Evolutionary conservation across 2,113 vertebrate species (phyloP), one percentile per base, ranked within the genome.

Genomic region (Neofelis nebulosa): DNA sequence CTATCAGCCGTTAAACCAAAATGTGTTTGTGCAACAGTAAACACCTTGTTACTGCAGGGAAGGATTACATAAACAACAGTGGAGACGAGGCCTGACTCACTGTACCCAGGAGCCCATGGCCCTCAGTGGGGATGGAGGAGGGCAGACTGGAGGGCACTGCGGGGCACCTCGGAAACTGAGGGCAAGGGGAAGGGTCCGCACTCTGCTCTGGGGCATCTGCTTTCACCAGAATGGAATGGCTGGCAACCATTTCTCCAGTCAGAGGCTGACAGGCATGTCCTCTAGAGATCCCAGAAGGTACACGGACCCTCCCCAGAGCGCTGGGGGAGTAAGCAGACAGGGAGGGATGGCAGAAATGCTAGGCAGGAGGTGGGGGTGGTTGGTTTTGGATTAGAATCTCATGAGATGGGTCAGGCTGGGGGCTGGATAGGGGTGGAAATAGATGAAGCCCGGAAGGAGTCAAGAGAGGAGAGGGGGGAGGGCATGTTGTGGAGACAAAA

Each of bases 11-110:
- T 99, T 99, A 99, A 99, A 99, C 98, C 98, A 98, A 98, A 99
- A 98, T 98, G 98, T 99, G 99, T 99, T 99, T 99, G 98, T 98
- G 98, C 98, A 99, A 99, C 99, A 99, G 99, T 99, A 99, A 99
- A 99, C 99, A 99, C 99, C 98, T 99, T 99, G 99, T 99, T 99
- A 99, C 99, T 98, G 98, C 98, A 98, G 98, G 98, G 98, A 99
- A 99, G 98, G 98, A 99, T 99, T 99, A 99, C 98, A 99, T 99
- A 99, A 99, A 99, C 99, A 99, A 98, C 98, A 94, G 98, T 25
- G 18, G 93, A 69, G 96, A 97, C 50, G 57, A 41, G 94, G 83
- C 87, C 96, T 19, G 87, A 82, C 63, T 85, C 86, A 36, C 88
- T 71, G 83, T 74, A 86, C 97, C 95, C 93, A 81, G 85, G 66